Base-by-base conservation (phyloP, 2,888 invertebrate genomes). In the Athrips mouffetella region DNA sequence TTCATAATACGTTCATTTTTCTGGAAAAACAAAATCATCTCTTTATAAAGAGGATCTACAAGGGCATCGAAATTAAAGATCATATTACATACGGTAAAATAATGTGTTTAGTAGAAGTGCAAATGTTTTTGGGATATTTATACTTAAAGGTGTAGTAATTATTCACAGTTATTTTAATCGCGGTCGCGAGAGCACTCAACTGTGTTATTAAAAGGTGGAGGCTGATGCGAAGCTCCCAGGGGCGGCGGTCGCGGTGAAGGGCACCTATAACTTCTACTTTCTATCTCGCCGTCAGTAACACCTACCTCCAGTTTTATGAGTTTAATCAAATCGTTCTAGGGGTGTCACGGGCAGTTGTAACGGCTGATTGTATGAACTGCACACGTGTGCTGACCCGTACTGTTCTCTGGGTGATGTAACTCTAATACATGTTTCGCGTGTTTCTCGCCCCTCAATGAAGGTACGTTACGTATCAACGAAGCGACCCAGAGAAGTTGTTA, bases 321-420 rank as follows among this genome's bases (percentile, higher is more conserved):
- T 86, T 86, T 85, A 86, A 86, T 86, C 83, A 86, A 85, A 85
- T 76, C 74, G 77, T 75, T 79, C 73, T 67, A 78, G 76, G 75
- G 78, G 76, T 77, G 80, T 76, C 77, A 79, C 73, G 73, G 72
- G 66, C 68, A 67, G 72, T 67, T 69, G 65, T 73, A 75, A 77
- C 74, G 74, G 73, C 68, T 77, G 76, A 81, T 81, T 80, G 78
- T 77, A 76, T 76, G 74, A 68, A 62, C 61, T 60, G 67, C 73
- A 73, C 75, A 80, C 74, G 73, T 75, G 76, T 74, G 77, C 77
- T 77, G 79, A 80, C 73, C 75, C 65, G 54, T 57, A 60, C 69
- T 53, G 65, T 68, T 63, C 62, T 54, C 56, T 58, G 16, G 10
- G 30, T 21, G n/a, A n/a, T n/a, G n/a, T n/a, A n/a, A n/a, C n/a